Percentiles rank a stretch among this genome's conserved stretches.
These are phyloP conservation scores for Eulemur albifrons DNA, from an alignment of 2,797 vertebrate genomes.

Conservation along the genomic window DNA sequence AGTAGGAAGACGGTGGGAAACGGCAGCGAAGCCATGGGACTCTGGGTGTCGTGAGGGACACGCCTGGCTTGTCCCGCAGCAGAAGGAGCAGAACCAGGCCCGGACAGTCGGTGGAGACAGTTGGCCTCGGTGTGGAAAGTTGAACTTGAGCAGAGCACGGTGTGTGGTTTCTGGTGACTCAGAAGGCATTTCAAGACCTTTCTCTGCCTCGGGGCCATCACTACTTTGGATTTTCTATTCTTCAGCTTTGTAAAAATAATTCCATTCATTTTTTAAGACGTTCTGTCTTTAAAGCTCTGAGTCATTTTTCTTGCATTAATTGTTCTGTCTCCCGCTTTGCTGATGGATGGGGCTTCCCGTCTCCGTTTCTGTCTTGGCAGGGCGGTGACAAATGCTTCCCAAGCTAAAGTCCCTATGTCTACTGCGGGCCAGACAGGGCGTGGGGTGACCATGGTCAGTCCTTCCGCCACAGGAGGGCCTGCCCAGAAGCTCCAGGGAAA, in stretches of 20 bases:
- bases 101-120: no score
- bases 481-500: constrained; percentile 87
- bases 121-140: background rate
- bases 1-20: background rate
- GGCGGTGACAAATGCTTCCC: constrained; percentile 88
- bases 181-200: background rate
- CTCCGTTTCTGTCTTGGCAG: constrained; percentile 83
- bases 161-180: background rate
- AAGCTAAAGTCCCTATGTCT: constrained; percentile 91
- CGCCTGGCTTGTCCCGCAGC: background rate
- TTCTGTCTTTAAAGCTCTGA: background rate
- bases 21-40: background rate
- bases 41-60: no score
- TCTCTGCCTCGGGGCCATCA: background rate
- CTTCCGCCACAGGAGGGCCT: constrained; percentile 86
- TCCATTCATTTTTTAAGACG: constrained; percentile 15
- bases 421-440: constrained; percentile 90
- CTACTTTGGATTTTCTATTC: constrained; percentile 24
- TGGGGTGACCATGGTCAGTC: constrained; percentile 90
- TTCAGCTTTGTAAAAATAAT: constrained; percentile 24
- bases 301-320: constrained; percentile 21
- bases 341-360: constrained; percentile 1
- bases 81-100: background rate
- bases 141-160: background rate
- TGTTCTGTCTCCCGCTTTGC: background rate